phyloP scores from a whole-genome alignment of 2,113 vertebrate genomes.

The Theristicus caerulescens region DNA sequence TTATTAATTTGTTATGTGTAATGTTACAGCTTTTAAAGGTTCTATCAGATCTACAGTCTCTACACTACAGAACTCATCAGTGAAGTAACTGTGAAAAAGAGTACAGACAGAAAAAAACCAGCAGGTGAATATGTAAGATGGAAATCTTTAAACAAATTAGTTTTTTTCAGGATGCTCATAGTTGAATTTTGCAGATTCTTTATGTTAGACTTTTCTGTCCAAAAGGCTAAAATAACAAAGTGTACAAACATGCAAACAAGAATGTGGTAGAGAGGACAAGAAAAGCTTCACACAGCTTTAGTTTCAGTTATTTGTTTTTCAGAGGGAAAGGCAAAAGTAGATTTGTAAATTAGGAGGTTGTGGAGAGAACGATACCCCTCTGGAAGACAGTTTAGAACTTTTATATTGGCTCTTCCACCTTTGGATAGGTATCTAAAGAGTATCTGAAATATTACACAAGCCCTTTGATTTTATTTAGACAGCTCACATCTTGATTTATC shows the following conservation, averaged over 20 bases:
- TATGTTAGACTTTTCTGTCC: not conserved
- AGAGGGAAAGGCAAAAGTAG: not conserved
- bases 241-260: not conserved
- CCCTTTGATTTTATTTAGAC: not conserved
- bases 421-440: not conserved
- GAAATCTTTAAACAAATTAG: not conserved
- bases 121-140: not conserved
- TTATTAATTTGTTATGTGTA: not conserved
- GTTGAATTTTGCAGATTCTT: not conserved
- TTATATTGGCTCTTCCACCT: not conserved
- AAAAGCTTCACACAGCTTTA: not conserved
- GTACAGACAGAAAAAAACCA: not conserved
- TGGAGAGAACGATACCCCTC: not conserved
- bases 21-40: not conserved
- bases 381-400: not conserved
- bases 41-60: not conserved
- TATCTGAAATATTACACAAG: not conserved
- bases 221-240: not conserved
- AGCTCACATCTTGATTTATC: not conserved
- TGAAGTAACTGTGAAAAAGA: not conserved
- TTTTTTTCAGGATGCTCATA: not conserved
- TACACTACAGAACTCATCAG: not conserved
- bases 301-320: not conserved
- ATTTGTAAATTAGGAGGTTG: not conserved
- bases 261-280: not conserved